Base-by-base conservation (phyloP, 2,797 vertebrate species). In the Anolis apletophallus region DNA sequence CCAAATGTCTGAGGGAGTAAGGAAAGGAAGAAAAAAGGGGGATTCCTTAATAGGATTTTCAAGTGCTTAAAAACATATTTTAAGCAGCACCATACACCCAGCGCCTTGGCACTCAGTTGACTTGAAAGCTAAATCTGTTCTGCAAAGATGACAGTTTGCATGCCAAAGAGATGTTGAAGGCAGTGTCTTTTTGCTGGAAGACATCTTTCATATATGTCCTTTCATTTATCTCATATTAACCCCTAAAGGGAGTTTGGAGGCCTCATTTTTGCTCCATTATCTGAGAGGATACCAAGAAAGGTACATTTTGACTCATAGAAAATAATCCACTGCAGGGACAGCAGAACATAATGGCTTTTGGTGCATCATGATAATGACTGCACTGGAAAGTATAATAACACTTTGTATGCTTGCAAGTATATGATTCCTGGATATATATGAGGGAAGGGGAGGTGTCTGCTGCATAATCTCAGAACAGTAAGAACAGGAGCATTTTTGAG, bases 21-120 rank as follows among this genome's bases (percentile, higher is more conserved):
- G 64, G 32, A 12, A 11, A 34, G 85, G 81, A 72, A 57, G 13
- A 61, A 89, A 90, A 84, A 92, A 86, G 0, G 86, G 26, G 61
- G 5, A 64, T 29, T 13, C 72, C 54, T 79, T 90, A 87, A 55
- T 59, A 90, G 89, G 91, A 93, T 91, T 93, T 90, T 83, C 88
- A 89, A 89, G 91, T 80, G 91, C 80, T 64, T 64, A 64, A 79
- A 88, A 93, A 91, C 90, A 90, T 87, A 88, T 74, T 89, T 92
- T 88, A 88, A 83, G 85, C 85, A 50, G 85, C 52, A 29, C 88
- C 85, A 9, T 80, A 88, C 81, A 81, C 13, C 17, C 71, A 85
- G 55, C 87, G 88, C 0, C 92, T 67, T 14, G 52, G 87, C 83
- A 1, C 73, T 81, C 0, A 13, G 87, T 86, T 86, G 81, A 89